These are phyloP conservation scores for Morelia viridis DNA, from an alignment of 2,797 vertebrate species.

Conservation along the genomic window DNA sequence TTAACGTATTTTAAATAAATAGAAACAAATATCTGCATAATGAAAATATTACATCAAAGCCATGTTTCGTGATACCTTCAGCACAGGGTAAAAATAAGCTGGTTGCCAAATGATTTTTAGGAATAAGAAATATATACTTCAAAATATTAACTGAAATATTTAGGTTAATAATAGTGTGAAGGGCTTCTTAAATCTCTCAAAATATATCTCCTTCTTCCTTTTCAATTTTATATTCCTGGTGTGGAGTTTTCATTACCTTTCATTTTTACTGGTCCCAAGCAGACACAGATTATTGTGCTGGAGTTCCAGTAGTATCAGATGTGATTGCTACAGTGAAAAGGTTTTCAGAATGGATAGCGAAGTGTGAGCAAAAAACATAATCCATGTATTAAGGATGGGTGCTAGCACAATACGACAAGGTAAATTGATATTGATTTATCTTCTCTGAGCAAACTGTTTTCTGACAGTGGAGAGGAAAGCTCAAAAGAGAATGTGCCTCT, in stretches of 20 bases:
- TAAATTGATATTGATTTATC: constrained; percentile 62
- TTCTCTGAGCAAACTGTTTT: constrained; percentile 57
- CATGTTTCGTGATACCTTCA: constrained; percentile 21
- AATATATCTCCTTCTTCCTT: constrained; percentile 11
- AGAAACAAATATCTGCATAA: neutral
- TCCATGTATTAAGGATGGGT: constrained; percentile 55
- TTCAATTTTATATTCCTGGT: constrained; percentile 17
- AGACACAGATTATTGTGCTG: constrained; percentile 41
- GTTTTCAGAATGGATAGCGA: constrained; percentile 7
- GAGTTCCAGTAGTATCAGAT: constrained; percentile 36
- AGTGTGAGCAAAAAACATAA: constrained; percentile 54
- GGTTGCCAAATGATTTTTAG: constrained; percentile 36
- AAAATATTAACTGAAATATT: constrained; percentile 35
- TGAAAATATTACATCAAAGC: constrained; percentile 30
- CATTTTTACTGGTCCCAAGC: constrained; percentile 46
- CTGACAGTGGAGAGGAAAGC: constrained; percentile 28
- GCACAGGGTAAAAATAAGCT: constrained; percentile 29
- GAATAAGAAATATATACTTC: constrained; percentile 41
- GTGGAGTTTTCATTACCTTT: constrained; percentile 33
- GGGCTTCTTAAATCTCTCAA: neutral
- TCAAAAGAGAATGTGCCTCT: constrained; percentile 32
- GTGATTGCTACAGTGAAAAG: constrained; percentile 39
- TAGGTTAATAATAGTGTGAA: constrained; percentile 9
- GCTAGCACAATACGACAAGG: constrained; percentile 39
- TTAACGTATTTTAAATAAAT: constrained; percentile 4